A percentile compares a stretch with the other conserved stretches of the same genome.
phyloP scores from a whole-genome alignment of 2,888 invertebrate species.

The Metellina segmentata region DNA sequence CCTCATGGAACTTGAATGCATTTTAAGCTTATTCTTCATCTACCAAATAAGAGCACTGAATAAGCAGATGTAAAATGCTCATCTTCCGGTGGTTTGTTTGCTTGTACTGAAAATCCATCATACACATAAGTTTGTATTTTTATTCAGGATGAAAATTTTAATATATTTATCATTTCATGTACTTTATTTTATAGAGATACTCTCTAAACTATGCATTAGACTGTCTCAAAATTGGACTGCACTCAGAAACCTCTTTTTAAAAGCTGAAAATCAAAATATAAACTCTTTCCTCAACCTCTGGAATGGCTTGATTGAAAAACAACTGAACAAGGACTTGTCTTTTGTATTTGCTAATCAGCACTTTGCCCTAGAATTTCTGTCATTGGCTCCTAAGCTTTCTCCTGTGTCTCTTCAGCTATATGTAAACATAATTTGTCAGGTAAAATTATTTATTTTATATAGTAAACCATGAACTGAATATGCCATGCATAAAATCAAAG shows the following conservation, averaged over 20 bases:
- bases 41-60: too few relatives aligned
- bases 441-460: background rate
- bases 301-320: constrained; percentile 29
- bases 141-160: too few relatives aligned
- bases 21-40: too few relatives aligned
- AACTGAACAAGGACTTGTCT: background rate
- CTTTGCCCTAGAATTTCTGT: constrained; percentile 16
- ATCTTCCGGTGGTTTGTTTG: too few relatives aligned
- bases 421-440: constrained; percentile 55
- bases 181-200: constrained; percentile 3
- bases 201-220: background rate
- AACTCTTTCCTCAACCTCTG: constrained; percentile 5
- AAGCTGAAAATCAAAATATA: constrained; percentile 9
- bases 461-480: too few relatives aligned
- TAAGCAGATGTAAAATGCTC: too few relatives aligned
- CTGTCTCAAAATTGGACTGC: constrained; percentile 13
- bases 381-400: constrained; percentile 11
- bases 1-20: too few relatives aligned
- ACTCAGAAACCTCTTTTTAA: constrained; percentile 2
- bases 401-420: constrained; percentile 17
- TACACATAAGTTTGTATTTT: too few relatives aligned
- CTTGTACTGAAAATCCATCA: too few relatives aligned
- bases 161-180: too few relatives aligned
- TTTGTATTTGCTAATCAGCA: constrained; percentile 27
- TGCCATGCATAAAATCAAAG: too few relatives aligned